Evolutionary conservation across 2,113 vertebrate genomes (phyloP).

Genomic region (Zosterops japonicus): DNA sequence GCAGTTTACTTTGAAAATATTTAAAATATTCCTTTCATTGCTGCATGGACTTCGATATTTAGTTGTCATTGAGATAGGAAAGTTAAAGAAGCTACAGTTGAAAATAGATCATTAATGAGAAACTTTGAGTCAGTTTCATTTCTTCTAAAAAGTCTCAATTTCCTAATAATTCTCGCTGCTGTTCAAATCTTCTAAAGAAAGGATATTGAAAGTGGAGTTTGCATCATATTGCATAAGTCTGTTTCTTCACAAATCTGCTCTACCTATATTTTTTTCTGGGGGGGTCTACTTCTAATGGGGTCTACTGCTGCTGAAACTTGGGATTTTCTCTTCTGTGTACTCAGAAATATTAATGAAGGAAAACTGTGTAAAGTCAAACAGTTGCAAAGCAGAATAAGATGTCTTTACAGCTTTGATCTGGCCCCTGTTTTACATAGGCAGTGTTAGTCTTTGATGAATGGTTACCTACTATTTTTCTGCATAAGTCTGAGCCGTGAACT

Average conservation of each 20-base stretch:
- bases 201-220: neutral
- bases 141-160: neutral
- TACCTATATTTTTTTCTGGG: neutral
- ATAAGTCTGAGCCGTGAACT: neutral
- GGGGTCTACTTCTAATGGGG: neutral
- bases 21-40: neutral
- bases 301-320: neutral
- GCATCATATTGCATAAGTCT: neutral
- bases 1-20: neutral
- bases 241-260: neutral
- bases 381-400: neutral
- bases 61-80: neutral
- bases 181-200: neutral
- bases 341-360: neutral
- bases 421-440: neutral
- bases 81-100: neutral
- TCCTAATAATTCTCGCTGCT: neutral
- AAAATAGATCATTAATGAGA: neutral
- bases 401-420: neutral
- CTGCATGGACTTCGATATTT: neutral
- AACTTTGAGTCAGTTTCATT: neutral
- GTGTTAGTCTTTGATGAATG: neutral
- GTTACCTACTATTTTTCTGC: neutral
- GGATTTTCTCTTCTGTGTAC: neutral
- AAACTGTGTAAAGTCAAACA: neutral